phyloP scores from a whole-genome alignment of 2,888 invertebrate species.

The Hipparchia semele region DNA sequence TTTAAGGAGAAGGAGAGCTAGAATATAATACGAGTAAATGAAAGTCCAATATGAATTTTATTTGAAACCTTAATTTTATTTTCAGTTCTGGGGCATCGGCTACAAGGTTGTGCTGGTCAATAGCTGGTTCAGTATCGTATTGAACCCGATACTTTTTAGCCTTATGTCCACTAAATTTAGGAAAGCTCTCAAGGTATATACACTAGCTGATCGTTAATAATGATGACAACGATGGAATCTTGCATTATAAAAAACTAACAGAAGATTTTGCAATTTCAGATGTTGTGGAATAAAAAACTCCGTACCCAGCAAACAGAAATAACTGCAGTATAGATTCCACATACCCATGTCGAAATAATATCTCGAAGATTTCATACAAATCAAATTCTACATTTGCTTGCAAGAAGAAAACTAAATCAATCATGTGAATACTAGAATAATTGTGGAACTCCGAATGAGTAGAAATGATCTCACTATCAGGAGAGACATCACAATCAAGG shows the following conservation, averaged over 20 bases:
- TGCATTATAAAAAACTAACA: background rate
- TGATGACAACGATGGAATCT: background rate
- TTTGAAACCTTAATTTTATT: conserved; percentile 30
- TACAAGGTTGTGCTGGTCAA: conserved; percentile 55
- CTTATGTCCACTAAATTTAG: conserved; percentile 71
- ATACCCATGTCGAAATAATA: background rate
- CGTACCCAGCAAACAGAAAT: conserved; percentile 21
- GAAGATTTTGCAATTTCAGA: conserved; percentile 26
- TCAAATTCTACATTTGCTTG: too few relatives aligned
- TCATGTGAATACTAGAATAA: too few relatives aligned
- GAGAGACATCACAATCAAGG: too few relatives aligned
- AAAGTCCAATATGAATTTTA: background rate
- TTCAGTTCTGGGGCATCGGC: conserved; percentile 57
- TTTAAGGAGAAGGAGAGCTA: too few relatives aligned
- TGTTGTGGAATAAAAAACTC: conserved; percentile 34
- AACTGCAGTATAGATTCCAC: background rate
- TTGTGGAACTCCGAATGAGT: too few relatives aligned
- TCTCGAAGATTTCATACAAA: background rate
- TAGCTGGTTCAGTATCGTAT: conserved; percentile 65
- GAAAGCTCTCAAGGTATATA: conserved; percentile 60
- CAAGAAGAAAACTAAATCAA: too few relatives aligned
- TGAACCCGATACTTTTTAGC: conserved; percentile 71
- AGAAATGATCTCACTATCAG: too few relatives aligned
- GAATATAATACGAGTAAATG: too few relatives aligned
- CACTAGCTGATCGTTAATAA: background rate